These are phyloP conservation scores for Eupsittula cactorum DNA, from an alignment of 2,113 vertebrate genomes.

Conservation along the genomic window DNA sequence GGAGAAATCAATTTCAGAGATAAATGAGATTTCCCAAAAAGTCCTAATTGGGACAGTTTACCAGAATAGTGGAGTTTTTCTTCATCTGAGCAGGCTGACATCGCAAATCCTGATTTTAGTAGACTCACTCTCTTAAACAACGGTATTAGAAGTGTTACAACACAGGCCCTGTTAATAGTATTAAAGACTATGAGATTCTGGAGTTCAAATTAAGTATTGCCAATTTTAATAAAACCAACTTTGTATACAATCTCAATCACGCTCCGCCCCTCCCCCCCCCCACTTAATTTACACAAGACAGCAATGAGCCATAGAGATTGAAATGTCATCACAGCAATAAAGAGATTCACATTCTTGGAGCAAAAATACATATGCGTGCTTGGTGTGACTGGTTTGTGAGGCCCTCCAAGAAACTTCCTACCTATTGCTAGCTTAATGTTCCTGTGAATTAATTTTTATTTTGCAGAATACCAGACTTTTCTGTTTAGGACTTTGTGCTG, in stretches of 20 bases:
- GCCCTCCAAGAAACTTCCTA: not conserved
- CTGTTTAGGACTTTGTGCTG: not conserved
- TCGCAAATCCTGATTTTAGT: not conserved
- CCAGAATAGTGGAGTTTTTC: not conserved
- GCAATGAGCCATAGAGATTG: not conserved
- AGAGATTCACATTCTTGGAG: not conserved
- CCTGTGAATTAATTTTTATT: not conserved
- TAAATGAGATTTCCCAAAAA: not conserved
- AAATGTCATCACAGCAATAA: not conserved
- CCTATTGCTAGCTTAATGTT: not conserved
- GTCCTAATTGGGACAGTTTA: not conserved
- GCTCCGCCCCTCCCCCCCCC: fast-evolving
- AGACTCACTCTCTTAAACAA: not conserved
- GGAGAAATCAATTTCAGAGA: not conserved
- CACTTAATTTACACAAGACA: not conserved
- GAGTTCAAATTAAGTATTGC: not conserved
- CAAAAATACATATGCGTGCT: not conserved
- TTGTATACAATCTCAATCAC: not conserved
- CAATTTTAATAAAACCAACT: not conserved
- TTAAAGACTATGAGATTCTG: not conserved
- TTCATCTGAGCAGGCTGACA: not conserved
- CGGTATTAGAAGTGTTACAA: not conserved
- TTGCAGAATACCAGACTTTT: not conserved
- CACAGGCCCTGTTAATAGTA: not conserved
- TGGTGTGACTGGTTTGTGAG: not conserved